A percentile compares a stretch with the other conserved stretches of the same genome.
These are phyloP conservation scores for Dasyprocta punctata DNA, from an alignment of 2,113 vertebrate species.

Conservation along the genomic window DNA sequence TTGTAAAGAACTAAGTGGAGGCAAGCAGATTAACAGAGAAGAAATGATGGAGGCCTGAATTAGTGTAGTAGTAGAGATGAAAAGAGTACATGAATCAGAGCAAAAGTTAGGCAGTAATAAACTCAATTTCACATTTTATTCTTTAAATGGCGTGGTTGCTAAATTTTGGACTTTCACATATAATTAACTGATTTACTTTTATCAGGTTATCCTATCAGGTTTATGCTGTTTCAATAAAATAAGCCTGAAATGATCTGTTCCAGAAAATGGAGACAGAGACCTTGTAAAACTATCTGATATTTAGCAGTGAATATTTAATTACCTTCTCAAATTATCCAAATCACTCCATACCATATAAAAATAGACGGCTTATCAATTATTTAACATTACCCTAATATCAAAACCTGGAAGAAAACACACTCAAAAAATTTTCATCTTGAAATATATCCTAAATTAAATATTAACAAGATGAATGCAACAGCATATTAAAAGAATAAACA, in stretches of 20 bases:
- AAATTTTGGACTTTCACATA: background rate
- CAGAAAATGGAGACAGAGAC: background rate
- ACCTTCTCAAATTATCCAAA: conserved; percentile 52
- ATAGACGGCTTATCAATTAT: background rate
- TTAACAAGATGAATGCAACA: background rate
- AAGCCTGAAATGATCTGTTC: background rate
- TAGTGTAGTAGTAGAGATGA: background rate
- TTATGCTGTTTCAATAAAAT: background rate
- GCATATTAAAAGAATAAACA: conserved; percentile 9
- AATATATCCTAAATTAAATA: conserved; percentile 52
- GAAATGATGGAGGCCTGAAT: background rate
- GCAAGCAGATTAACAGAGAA: background rate
- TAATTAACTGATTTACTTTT: background rate
- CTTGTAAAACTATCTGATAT: background rate
- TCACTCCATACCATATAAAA: conserved; percentile 6
- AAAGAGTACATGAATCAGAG: background rate
- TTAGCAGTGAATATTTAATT: background rate
- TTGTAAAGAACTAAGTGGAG: background rate
- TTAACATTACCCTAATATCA: conserved; percentile 8
- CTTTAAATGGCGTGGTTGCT: background rate
- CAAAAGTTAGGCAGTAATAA: background rate
- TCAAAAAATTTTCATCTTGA: background rate
- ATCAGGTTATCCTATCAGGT: background rate
- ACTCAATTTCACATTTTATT: background rate
- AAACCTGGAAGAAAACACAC: conserved; percentile 14